Conservation (phyloP, 2,113 vertebrate genomes). For the Pipra filicauda region DNA sequence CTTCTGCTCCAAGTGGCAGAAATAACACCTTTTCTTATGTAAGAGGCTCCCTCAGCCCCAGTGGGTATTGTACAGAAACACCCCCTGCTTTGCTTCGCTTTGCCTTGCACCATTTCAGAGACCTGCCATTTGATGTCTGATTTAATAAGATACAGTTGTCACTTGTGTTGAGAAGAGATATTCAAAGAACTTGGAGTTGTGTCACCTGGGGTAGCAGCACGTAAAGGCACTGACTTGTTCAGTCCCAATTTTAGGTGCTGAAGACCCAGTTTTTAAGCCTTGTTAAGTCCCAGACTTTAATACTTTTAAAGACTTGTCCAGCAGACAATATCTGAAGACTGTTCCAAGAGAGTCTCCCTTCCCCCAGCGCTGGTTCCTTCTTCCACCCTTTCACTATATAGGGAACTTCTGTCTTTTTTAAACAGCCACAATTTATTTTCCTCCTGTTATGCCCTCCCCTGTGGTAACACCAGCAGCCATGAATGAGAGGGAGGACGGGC, state of each 20-base stretch:
- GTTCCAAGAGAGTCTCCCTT: not conserved
- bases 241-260: not conserved
- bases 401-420: not conserved
- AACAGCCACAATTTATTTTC: not conserved
- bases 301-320: not conserved
- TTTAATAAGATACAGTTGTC: conserved; percentile 44
- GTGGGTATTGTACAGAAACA: not conserved
- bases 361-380: not conserved
- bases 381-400: not conserved
- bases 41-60: not conserved
- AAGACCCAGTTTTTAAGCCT: not conserved
- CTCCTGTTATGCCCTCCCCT: not conserved
- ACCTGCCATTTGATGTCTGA: conserved; percentile 27
- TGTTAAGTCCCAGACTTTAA: not conserved
- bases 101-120: not conserved
- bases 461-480: not conserved
- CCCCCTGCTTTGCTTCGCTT: not conserved
- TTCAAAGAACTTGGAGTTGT: not conserved
- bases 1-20: not conserved
- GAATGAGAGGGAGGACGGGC: not conserved
- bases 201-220: conserved; percentile 25
- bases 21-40: conserved; percentile 1
- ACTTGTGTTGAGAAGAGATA: conserved; percentile 19
- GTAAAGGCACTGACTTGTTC: not conserved
- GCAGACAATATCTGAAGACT: not conserved